Conservation (phyloP, 2,888 invertebrate species). For the Drosophila mulleri region DNA sequence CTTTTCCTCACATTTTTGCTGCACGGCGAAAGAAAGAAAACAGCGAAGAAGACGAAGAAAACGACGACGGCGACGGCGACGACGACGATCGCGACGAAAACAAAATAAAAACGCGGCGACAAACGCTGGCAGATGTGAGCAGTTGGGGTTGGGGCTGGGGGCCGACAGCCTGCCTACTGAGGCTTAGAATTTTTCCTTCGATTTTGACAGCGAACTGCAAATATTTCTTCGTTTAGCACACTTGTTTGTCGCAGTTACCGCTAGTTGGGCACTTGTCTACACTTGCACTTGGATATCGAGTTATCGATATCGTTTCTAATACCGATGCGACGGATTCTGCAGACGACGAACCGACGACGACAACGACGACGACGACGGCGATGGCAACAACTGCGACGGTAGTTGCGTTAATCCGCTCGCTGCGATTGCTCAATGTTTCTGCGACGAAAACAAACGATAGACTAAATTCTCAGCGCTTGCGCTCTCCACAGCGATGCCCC, state of each 20-base stretch:
- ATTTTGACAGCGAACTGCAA: neutral
- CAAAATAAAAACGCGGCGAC: conserved; percentile 65
- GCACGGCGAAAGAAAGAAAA: conserved; percentile 51
- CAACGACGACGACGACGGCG: conserved; percentile 37
- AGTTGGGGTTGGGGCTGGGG: neutral
- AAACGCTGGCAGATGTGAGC: conserved; percentile 12
- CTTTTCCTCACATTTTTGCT: conserved; percentile 48
- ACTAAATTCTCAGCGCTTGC: conserved; percentile 68
- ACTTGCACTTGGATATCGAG: conserved; percentile 24
- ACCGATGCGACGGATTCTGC: conserved; percentile 17
- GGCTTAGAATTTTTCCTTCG: conserved; percentile 34
- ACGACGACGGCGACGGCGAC: conserved; percentile 30
- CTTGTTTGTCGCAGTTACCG: conserved; percentile 22
- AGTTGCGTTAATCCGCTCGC: conserved; percentile 69
- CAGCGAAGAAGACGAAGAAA: conserved; percentile 31
- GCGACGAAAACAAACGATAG: conserved; percentile 84
- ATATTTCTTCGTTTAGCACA: conserved; percentile 12
- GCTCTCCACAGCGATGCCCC: conserved; percentile 39
- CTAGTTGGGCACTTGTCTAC: conserved; percentile 19
- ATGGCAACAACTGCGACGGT: conserved; percentile 35
- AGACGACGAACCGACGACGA: conserved; percentile 45
- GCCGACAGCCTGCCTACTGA: conserved; percentile 8
- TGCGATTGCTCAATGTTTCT: conserved; percentile 76
- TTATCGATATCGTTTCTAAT: conserved; percentile 23
- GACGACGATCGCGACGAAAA: conserved; percentile 57